Base-by-base conservation (phyloP, 2,888 invertebrate genomes). In the Pristionchus japonicus region DNA sequence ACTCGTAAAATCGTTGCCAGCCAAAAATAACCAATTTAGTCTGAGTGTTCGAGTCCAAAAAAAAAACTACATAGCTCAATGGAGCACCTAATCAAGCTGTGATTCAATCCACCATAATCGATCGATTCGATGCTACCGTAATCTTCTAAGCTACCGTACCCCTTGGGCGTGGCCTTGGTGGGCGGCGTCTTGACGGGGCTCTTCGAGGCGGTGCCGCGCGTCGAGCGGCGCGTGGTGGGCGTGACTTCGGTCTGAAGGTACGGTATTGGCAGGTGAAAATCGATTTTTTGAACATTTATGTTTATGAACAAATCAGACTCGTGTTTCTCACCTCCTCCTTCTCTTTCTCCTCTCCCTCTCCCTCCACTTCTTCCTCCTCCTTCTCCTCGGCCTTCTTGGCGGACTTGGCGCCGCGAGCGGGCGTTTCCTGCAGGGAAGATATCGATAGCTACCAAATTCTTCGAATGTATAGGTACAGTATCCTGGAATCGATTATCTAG, bases 301-400 rank as follows among this genome's bases (percentile, higher is more conserved):
- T n/a, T n/a, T n/a, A n/a, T n/a, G n/a, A n/a, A n/a, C n/a, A n/a
- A n/a, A n/a, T n/a, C n/a, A n/a, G 43, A 57, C 52, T 57, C 3
- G 23, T 57, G 3, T 15, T 20, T 20, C 23, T 57, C 23, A 15
- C 52, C 15, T 57, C 20, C 52, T 15, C 11, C 43, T 43, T 11
- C 43, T 9, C 43, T 43, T 11, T 43, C 43, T 43, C 43, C 43
- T 9, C 43, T 43, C 43, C 43, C 43, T 6, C 43, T 43, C 43
- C 43, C 11, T 43, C 43, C 49, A 49, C 49, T 15, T 88, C 31
- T 84, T 6, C 37, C 34, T 88, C 88, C 74, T 31, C 49, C 11
- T 85, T 77, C 34, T 80, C 77, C 1, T 80, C 57, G 9, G 37
- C 84, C 37, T 80, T 80, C 80, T 49, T 49, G 31, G 80, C n/a